phyloP scores from a whole-genome alignment of 2,888 invertebrate genomes.

The Gymnosoma rotundatum region DNA sequence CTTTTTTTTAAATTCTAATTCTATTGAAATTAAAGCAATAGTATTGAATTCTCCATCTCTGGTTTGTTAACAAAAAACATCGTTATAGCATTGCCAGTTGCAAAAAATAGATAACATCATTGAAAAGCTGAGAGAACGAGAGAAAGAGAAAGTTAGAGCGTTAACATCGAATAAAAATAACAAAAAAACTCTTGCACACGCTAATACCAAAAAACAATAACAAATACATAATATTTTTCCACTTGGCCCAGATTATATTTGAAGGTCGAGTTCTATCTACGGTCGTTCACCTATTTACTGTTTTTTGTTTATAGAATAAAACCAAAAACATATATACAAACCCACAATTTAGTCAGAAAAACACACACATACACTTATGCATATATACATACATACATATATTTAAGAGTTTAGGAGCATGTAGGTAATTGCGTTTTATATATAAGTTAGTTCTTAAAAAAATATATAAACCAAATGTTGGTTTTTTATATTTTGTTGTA shows the following conservation, averaged over 20 bases:
- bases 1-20: too few species aligned
- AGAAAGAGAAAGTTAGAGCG: slow-evolving; percentile 27
- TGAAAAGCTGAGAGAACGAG: neutral
- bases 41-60: neutral
- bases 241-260: slow-evolving; percentile 83
- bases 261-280: slow-evolving; percentile 82
- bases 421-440: neutral
- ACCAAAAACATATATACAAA: slow-evolving; percentile 62
- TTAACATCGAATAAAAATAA: slow-evolving; percentile 20
- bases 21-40: too few species aligned
- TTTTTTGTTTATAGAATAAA: slow-evolving; percentile 67
- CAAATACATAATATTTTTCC: slow-evolving; percentile 75
- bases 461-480: neutral
- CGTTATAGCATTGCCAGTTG: slow-evolving; percentile 35
- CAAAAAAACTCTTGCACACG: slow-evolving; percentile 23
- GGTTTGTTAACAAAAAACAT: slow-evolving; percentile 9
- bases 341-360: slow-evolving; percentile 33
- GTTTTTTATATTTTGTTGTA: slow-evolving; percentile 10
- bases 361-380: neutral
- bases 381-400: neutral
- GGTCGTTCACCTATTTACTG: slow-evolving; percentile 82
- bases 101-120: neutral
- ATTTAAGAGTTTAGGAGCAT: neutral
- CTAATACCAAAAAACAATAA: slow-evolving; percentile 36
- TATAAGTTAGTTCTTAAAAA: neutral